A percentile compares a stretch with the other conserved stretches of the same genome.
Evolutionary conservation across 35 echinoderm and acorn worm species (phyloP).

Genomic region (Anneissia japonica): DNA sequence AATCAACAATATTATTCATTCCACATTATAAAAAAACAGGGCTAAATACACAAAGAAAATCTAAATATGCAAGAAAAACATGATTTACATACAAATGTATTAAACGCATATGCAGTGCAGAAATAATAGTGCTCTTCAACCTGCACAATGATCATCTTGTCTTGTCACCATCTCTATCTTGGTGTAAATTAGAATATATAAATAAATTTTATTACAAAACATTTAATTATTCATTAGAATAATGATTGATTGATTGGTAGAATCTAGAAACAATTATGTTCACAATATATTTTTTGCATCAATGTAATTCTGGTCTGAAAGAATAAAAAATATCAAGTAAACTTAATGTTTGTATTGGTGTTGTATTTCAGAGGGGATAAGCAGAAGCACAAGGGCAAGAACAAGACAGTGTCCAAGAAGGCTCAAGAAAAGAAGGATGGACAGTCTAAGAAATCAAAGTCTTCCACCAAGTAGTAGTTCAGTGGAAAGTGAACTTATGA

Average conservation of each 20-base stretch:
- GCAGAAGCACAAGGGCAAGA: conserved; percentile 58
- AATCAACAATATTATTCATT: too few species aligned
- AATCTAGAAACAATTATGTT: neutral
- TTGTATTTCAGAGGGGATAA: conserved; percentile 61
- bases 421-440: conserved; percentile 31
- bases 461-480: neutral
- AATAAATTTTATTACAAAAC: neutral
- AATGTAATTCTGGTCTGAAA: neutral
- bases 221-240: neutral
- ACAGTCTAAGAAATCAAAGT: neutral
- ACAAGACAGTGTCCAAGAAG: conserved; percentile 70
- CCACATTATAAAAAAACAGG: too few species aligned
- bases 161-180: too few species aligned
- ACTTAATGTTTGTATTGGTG: neutral
- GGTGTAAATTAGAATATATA: neutral
- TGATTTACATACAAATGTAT: too few species aligned
- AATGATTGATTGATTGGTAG: neutral
- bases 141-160: too few species aligned
- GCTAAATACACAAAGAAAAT: too few species aligned
- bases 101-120: too few species aligned
- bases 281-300: neutral
- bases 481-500: too few species aligned
- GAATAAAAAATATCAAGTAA: neutral
- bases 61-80: too few species aligned
- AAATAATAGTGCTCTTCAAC: too few species aligned